Base-by-base conservation (phyloP, 2,888 invertebrate species). In the Torymus texanus region DNA sequence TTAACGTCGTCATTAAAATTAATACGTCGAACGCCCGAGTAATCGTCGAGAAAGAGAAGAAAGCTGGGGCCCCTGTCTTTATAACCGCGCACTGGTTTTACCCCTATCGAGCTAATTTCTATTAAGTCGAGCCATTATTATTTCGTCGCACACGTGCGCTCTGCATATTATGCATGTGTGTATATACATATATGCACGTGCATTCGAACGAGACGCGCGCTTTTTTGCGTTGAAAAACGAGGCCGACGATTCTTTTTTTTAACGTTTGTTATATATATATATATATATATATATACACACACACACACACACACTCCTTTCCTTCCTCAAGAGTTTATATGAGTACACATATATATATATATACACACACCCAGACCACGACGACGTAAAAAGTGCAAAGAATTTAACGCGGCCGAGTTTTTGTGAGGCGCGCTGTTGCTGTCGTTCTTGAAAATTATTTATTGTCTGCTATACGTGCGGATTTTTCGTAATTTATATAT, bases 1-100 rank as follows among this genome's bases (percentile, higher is more conserved):
- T 78, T 72, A 75, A 72, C 78, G 71, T 75, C 75, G 78, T 78
- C 81, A 72, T 81, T 81, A 81, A 78, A 81, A 81, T 78, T 78
- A 81, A 78, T 71, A 68, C 61, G 75, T 61, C 75, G 71, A 70
- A 74, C 53, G 61, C 16, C n/a, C n/a, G n/a, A n/a, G n/a, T 21
- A 21, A 21, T 1, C 21, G 21, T 21, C 21, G 21, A 21, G 21
- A 21, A 5, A 50, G 50, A 71, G 53, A 56, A 21, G 24, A 67
- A 58, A 61, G 62, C 24, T 8, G 41, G 2, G 21, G 2, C 21
- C 21, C 21, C 21, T 29, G 29, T 41, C 61, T 55, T 53, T 68
- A 67, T 59, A 59, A 18, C 24, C 16, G 41, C 61, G 16, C 59
- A 55, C 14, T 29, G 71, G 66, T 72, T 78, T 71, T 59, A 58